Conservation (phyloP, 2,113 vertebrate species). For the Coptodon rendalli region DNA sequence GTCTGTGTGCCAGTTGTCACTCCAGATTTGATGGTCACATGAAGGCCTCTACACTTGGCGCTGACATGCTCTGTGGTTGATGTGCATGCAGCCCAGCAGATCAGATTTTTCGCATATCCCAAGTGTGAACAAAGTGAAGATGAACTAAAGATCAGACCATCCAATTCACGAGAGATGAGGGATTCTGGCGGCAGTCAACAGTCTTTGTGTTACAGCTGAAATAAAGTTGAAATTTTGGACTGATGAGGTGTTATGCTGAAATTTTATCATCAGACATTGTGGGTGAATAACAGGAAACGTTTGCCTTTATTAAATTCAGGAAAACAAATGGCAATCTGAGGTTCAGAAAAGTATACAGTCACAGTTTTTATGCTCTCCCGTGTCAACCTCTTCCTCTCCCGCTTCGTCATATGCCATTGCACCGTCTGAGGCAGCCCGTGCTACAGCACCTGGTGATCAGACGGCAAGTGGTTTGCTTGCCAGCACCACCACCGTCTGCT, state of each 20-base stretch:
- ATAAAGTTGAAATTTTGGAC: background rate
- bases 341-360: background rate
- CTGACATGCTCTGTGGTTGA: background rate
- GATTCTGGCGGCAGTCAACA: fast-evolving
- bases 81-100: background rate
- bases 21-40: background rate
- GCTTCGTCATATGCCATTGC: background rate
- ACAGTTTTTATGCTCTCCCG: background rate
- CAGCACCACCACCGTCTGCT: background rate
- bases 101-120: background rate
- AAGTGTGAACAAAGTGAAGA: background rate
- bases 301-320: background rate
- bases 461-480: background rate
- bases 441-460: background rate
- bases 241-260: background rate
- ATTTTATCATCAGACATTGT: fast-evolving
- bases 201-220: background rate
- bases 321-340: fast-evolving
- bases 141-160: background rate
- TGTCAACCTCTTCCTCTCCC: background rate
- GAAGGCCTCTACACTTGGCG: background rate
- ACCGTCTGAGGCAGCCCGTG: background rate
- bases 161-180: fast-evolving
- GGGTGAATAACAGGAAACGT: background rate
- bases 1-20: background rate